Percentiles rank a stretch among this genome's conserved stretches.
Evolutionary conservation across 1,140 invertebrate species (phyloP).

Genomic region (Apis florea): DNA sequence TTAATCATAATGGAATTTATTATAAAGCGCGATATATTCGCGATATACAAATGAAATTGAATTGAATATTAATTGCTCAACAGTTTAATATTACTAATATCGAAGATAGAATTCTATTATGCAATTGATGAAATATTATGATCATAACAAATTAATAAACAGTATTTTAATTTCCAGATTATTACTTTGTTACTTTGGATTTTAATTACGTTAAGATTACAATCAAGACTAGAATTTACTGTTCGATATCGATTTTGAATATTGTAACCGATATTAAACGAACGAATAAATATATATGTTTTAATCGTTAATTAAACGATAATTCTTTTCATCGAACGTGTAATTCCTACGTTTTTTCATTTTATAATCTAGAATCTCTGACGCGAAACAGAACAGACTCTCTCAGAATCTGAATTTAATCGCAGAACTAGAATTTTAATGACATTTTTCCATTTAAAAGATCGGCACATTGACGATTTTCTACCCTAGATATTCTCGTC

Average conservation of each 20-base stretch:
- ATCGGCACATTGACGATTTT: background rate
- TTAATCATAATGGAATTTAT: background rate
- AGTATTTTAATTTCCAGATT: background rate
- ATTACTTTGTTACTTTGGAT: too few relatives aligned
- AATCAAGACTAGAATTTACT: too few relatives aligned
- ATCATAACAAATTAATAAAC: background rate
- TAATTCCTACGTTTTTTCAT: background rate
- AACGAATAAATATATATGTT: too few relatives aligned
- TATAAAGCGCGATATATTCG: background rate
- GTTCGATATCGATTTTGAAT: too few relatives aligned
- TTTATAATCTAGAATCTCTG: background rate
- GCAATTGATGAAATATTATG: background rate
- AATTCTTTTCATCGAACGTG: background rate
- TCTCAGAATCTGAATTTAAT: background rate
- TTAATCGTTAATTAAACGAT: background rate
- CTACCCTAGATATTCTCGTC: background rate
- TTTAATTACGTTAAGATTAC: too few relatives aligned
- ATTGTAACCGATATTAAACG: too few relatives aligned
- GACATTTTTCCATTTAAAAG: background rate
- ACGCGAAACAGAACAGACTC: background rate
- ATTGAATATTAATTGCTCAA: background rate
- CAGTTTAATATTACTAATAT: background rate
- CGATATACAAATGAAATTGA: background rate
- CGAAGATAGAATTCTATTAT: background rate
- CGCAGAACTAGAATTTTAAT: conserved; percentile 14